These are phyloP conservation scores for Chaetodon auriga DNA, from an alignment of 2,113 vertebrate species.

Conservation along the genomic window DNA sequence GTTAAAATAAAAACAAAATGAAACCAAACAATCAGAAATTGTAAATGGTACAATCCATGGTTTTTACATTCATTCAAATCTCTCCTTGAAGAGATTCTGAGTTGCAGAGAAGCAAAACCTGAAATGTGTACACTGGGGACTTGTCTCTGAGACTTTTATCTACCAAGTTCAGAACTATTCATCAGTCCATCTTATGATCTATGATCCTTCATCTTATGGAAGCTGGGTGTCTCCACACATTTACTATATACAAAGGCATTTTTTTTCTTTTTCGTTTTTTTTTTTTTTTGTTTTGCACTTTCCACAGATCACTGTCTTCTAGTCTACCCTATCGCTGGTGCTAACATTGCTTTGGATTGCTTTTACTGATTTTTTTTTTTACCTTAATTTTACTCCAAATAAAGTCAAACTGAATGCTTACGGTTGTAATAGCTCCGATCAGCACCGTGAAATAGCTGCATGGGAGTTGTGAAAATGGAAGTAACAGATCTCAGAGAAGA, in stretches of 20 bases:
- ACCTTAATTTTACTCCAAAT: conserved; percentile 12
- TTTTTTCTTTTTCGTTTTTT: not conserved
- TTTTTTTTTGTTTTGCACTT: conserved; percentile 23
- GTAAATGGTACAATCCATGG: conserved; percentile 74
- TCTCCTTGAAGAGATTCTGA: conserved; percentile 55
- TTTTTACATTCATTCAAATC: conserved; percentile 83
- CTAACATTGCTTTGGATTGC: conserved; percentile 53
- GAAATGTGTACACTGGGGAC: conserved; percentile 64
- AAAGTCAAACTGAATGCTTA: conserved; percentile 25
- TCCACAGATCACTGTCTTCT: conserved; percentile 12
- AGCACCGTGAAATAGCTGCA: conserved; percentile 41
- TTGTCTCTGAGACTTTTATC: conserved; percentile 35
- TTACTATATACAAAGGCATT: conserved; percentile 58
- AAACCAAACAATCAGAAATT: conserved; percentile 75
- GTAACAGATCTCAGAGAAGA: conserved; percentile 48
- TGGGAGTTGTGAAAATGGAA: conserved; percentile 48
- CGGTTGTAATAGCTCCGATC: conserved; percentile 6
- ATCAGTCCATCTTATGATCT: conserved; percentile 22
- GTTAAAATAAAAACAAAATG: conserved; percentile 78
- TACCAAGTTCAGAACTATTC: conserved; percentile 39
- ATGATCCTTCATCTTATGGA: conserved; percentile 44
- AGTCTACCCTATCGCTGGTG: conserved; percentile 53
- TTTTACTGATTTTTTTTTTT: conserved; percentile 26
- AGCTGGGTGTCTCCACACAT: conserved; percentile 37
- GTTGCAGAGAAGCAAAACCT: conserved; percentile 71